phyloP scores from a whole-genome alignment of 2,113 vertebrate genomes.

The Colinus virginianus region DNA sequence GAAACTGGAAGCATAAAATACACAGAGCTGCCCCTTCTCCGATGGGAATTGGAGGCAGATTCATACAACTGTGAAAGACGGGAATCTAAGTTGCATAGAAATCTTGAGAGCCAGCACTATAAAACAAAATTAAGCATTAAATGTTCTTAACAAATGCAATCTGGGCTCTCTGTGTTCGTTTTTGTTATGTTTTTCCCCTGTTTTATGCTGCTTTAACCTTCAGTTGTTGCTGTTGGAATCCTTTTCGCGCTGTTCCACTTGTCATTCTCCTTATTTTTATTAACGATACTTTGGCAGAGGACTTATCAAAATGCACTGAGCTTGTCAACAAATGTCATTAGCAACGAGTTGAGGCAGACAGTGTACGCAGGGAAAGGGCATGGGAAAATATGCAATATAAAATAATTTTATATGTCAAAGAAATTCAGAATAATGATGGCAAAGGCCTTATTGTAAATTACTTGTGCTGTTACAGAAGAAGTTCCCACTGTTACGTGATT shows the following conservation, averaged over 20 bases:
- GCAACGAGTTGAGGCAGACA: constrained; percentile 58
- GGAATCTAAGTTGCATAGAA: background rate
- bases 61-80: background rate
- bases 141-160: constrained; percentile 49
- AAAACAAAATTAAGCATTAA: constrained; percentile 55
- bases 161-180: constrained; percentile 39
- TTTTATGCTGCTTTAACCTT: constrained; percentile 71
- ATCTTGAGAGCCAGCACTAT: background rate
- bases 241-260: constrained; percentile 33
- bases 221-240: constrained; percentile 69
- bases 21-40: background rate
- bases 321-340: constrained; percentile 71
- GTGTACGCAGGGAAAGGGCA: constrained; percentile 54
- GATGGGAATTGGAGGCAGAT: background rate
- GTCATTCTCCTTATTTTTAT: constrained; percentile 72
- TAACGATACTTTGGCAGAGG: constrained; percentile 59
- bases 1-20: background rate
- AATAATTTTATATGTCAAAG: constrained; percentile 44
- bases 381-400: constrained; percentile 75
- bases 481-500: constrained; percentile 1
- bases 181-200: constrained; percentile 60
- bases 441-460: constrained; percentile 26
- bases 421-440: constrained; percentile 50
- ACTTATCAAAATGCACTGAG: constrained; percentile 73
- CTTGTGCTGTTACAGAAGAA: background rate